Conservation (phyloP, 1,140 invertebrate species). For the Amyelois transitella region DNA sequence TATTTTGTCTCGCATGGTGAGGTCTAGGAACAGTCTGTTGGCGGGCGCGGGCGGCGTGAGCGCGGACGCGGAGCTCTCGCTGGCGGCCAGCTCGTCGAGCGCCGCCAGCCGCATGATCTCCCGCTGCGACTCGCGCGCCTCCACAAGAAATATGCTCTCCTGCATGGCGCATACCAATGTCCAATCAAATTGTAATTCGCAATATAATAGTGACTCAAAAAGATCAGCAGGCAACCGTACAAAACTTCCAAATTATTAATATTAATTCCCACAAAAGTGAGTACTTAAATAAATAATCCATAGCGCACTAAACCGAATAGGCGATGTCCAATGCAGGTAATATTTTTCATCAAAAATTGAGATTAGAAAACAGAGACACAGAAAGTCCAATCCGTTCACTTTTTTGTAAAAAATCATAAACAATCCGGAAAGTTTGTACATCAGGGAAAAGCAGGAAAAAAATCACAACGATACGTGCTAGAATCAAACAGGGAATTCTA, state of each 20-base stretch:
- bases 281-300: too few species aligned
- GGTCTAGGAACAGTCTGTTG: conserved; percentile 36
- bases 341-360: too few species aligned
- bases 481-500: too few species aligned
- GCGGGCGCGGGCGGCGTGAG: neutral
- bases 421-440: neutral
- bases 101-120: conserved; percentile 63
- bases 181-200: conserved; percentile 4
- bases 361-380: too few species aligned
- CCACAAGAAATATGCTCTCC: conserved; percentile 86
- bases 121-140: conserved; percentile 84
- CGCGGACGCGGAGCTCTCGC: conserved; percentile 14
- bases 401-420: neutral
- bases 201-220: conserved; percentile 5
- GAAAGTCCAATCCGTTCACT: too few species aligned
- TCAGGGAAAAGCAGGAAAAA: too few species aligned
- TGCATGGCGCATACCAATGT: conserved; percentile 24
- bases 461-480: neutral
- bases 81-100: conserved; percentile 25
- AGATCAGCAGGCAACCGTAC: too few species aligned
- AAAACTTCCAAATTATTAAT: too few species aligned
- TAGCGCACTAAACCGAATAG: too few species aligned
- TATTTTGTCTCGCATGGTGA: conserved; percentile 26
- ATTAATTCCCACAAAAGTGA: too few species aligned
- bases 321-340: too few species aligned